A percentile compares a stretch with the other conserved stretches of the same genome.
phyloP scores from a whole-genome alignment of 2,888 invertebrate genomes.

The Monochamus alternatus region DNA sequence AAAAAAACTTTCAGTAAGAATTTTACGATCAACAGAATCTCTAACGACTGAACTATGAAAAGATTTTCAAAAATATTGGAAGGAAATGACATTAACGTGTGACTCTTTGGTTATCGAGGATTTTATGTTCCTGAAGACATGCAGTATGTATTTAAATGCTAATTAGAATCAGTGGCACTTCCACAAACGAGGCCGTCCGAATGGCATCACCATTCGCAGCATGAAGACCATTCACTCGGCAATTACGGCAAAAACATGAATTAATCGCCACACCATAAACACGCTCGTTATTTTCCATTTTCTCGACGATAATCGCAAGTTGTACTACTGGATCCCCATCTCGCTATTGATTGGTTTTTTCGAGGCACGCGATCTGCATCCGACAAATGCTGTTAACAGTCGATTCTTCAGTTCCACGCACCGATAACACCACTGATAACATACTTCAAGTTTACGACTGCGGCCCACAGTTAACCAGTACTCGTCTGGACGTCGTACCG shows the following conservation, averaged over 20 bases:
- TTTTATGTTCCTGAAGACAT: too few species aligned
- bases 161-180: too few species aligned
- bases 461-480: constrained; percentile 25
- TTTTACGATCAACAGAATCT: too few species aligned
- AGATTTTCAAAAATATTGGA: too few species aligned
- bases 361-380: constrained; percentile 59
- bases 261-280: constrained; percentile 18
- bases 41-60: too few species aligned
- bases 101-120: too few species aligned
- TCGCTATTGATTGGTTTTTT: constrained; percentile 55
- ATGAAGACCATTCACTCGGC: constrained; percentile 17
- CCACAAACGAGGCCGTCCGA: too few species aligned
- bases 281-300: constrained; percentile 27
- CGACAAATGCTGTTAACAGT: constrained; percentile 48
- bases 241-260: not conserved
- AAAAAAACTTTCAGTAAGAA: too few species aligned
- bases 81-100: too few species aligned
- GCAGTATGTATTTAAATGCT: too few species aligned
- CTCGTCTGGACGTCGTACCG: constrained; percentile 23
- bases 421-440: constrained; percentile 28
- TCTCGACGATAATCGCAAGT: constrained; percentile 1
- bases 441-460: constrained; percentile 29
- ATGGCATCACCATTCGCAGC: not conserved
- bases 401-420: constrained; percentile 33
- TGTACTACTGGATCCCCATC: constrained; percentile 21